Evolutionary conservation across 2,797 vertebrate genomes (phyloP), one percentile per base, ranked within the genome.

Genomic region (Tapera naevia): DNA sequence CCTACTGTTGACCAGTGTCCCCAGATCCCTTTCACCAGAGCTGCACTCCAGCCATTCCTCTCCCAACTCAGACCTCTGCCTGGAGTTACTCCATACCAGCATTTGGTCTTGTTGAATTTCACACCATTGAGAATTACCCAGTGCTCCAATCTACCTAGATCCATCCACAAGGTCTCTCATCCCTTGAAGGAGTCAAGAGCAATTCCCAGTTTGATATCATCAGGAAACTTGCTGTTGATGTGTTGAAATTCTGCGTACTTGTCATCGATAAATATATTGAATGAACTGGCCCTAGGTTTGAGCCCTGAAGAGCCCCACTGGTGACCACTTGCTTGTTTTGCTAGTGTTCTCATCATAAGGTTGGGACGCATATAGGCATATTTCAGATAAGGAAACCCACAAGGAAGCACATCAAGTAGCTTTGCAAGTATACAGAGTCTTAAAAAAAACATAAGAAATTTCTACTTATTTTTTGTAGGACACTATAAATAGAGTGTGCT

Each of bases 51-150:
- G n/a, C 27, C 7, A 2, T 17, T 19, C 13, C 9, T 69, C 28
- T 67, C 11, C 12, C 12, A 30, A 0, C 45, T 35, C 33, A 12
- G 45, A 12, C n/a, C 17, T 19, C 21, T 24, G 19, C 23, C 16
- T 3, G 3, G 15, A 2, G 6, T 48, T 41, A 61, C n/a, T 54
- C 27, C 1, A 2, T n/a, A 30, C 21, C 7, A 6, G 14, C 41
- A n/a, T 15, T 54, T 72, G 28, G 5, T 11, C 19, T 33, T 65
- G 41, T 33, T 66, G 41, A 24, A 30, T 57, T 65, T 74, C 43
- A 21, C 3, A 3, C 21, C 9, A 5, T 18, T 66, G 16, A 21
- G 33, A 27, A 56, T 13, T 54, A 32, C 4, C 30, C 12, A 30
- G 4, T 50, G 10, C 30, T 74, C 5, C 13, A 32, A 1, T 50